These are phyloP conservation scores for Lepidurus couesii DNA, from an alignment of 1,140 invertebrate genomes.

Conservation along the genomic window DNA sequence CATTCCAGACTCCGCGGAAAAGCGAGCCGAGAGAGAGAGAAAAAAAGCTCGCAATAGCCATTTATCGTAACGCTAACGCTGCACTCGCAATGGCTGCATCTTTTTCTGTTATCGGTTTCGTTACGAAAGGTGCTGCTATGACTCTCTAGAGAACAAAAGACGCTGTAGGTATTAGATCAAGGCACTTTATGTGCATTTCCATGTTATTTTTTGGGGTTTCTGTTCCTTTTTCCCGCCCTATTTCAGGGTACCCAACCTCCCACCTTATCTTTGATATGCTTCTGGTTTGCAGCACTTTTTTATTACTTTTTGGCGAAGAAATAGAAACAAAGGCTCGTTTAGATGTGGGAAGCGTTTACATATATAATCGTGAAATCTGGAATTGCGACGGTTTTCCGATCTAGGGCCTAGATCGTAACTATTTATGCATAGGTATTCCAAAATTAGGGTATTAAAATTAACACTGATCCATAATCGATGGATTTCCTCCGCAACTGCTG, in stretches of 20 bases:
- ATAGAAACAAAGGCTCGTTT: neutral
- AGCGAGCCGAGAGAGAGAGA: too few species aligned
- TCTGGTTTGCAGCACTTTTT: neutral
- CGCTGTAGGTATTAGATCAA: slow-evolving; percentile 21
- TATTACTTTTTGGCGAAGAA: too few species aligned
- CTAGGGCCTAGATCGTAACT: neutral
- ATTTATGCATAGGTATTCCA: neutral
- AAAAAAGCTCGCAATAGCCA: neutral
- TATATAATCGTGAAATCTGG: too few species aligned
- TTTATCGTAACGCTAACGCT: slow-evolving; percentile 15
- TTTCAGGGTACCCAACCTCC: neutral
- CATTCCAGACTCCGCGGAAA: too few species aligned
- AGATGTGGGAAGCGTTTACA: neutral
- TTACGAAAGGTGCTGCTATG: slow-evolving; percentile 12
- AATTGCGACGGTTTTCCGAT: too few species aligned
- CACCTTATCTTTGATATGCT: neutral
- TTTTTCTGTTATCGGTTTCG: slow-evolving; percentile 19
- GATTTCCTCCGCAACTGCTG: neutral
- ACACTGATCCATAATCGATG: neutral
- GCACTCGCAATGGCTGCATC: neutral
- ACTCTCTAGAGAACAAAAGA: slow-evolving; percentile 15
- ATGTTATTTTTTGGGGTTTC: neutral
- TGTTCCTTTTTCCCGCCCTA: neutral
- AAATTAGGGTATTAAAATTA: neutral
- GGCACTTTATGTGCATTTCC: neutral